Base-by-base conservation (phyloP, 2,113 vertebrate genomes). In the Petaurus breviceps region DNA sequence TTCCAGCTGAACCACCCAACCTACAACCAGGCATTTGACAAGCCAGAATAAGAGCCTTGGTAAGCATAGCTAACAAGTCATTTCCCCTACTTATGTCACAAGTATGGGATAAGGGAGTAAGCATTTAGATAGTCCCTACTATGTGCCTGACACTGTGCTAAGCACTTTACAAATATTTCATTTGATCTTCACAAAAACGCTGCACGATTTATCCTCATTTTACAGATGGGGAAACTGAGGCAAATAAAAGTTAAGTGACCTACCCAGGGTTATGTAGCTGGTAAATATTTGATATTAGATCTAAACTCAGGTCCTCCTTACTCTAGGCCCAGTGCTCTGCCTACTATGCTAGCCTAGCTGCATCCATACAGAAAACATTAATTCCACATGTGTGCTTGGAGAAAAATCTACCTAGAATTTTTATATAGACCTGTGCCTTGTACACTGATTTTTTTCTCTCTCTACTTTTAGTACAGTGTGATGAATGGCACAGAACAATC, bases 311-410 rank as follows among this genome's bases (percentile, higher is more conserved):
- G n/a, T 43, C 68, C 7, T 43, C 19, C 68, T 84, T 6, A 84
- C 19, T 84, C 12, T 19, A 84, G n/a, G 19, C n/a, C 16, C 37
- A 77, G 61, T 14, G 3, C 0, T 23, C 61, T 25, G n/a, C 54
- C 43, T 43, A 6, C 10, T 10, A 16, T 8, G 0, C 47, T 7
- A n/a, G 11, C 16, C 28, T 5, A 12, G 24, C 14, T 8, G 0
- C 0, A 24, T 84, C 68, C n/a, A 84, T 43, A 84, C 19, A 84
- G n/a, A 84, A 84, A 84, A 84, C n/a, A 84, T n/a, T 84, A 84
- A 22, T 84, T 23, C 68, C 68, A 68, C 57, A 43, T 43, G 37
- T 43, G 43, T 84, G 5, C n/a, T 7, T n/a, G 9, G 53, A 10
- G 0, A 4, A 19, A 53, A 51, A 26, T 11, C 47, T n/a, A 16